Evolutionary conservation across 1,140 invertebrate species (phyloP), one percentile per base, ranked within the genome.

Genomic region (Brevipalpus yothersi): DNA sequence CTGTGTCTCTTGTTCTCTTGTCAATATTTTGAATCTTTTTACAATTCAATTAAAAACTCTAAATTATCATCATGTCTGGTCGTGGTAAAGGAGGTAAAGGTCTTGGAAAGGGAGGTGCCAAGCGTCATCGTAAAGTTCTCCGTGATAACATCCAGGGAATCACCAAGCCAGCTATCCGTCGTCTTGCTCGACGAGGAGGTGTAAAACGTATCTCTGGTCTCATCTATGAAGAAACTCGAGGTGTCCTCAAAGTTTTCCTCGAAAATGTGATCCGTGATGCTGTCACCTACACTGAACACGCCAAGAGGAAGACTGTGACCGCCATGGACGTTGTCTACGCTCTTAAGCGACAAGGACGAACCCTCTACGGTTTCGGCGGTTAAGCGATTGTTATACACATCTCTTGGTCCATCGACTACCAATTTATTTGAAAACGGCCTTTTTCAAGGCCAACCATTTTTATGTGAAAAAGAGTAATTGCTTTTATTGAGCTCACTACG

Each of bases 321-420:
- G 82, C 83, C 57, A 87, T 87, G 83, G 83, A 88, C 68, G 82
- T 87, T 15, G 84, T 88, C 21, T 86, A 86, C 67, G 83, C 83
- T 39, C 71, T 87, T 63, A 88, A 87, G 70, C 72, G 83, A 55
- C 84, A 86, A 73, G 84, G 84, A 41, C 73, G 82, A 55, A 79
- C 76, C 42, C 67, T 78, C 17, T 78, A 78, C 67, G 75, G 77
- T 63, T 79, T 79, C 64, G 78, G 77, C 43, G 76, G 75, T 65
- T 77, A 73, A 71, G 62, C 56, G n/a, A 17, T 39, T n/a, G n/a
- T 2, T 7, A n/a, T 49, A 1, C 2, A 15, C 15, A 19, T 21
- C 31, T 31, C 31, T 39, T 9, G 21, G 1, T 31, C 31, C 31
- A 31, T 31, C 2, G 2, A 3, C 31, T 3, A 3, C 31, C 31